phyloP scores from a whole-genome alignment of 2,113 vertebrate genomes.

The Mormyrus iriodes region DNA sequence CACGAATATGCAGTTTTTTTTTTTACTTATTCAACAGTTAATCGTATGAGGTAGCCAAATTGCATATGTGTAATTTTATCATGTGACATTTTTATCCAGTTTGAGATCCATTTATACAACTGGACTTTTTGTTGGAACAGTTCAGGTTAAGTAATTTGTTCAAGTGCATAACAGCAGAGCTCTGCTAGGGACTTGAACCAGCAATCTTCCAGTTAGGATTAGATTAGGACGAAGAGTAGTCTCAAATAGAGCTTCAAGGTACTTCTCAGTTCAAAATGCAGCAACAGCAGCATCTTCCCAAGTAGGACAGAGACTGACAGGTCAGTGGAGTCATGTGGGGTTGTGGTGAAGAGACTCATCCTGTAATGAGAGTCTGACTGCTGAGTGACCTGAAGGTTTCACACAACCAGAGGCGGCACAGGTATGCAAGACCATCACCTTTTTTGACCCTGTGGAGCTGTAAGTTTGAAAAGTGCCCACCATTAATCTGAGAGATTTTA shows the following conservation, averaged over 20 bases:
- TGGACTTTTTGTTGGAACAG: background rate
- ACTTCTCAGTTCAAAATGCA: background rate
- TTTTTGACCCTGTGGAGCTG: background rate
- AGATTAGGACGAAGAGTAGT: background rate
- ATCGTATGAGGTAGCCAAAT: background rate
- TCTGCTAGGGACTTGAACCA: background rate
- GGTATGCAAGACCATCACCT: background rate
- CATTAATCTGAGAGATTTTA: constrained; percentile 5
- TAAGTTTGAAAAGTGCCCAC: background rate
- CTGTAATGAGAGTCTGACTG: background rate
- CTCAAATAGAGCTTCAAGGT: background rate
- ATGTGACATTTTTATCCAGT: background rate
- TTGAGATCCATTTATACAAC: background rate
- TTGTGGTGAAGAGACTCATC: background rate
- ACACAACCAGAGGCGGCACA: background rate
- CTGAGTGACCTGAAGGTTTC: background rate
- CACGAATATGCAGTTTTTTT: background rate
- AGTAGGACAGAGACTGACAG: background rate
- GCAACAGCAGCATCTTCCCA: background rate
- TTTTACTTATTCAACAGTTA: background rate
- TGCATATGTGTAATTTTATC: background rate
- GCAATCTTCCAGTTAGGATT: background rate
- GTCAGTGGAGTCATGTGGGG: background rate
- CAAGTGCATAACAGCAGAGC: background rate
- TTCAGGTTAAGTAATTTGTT: background rate